phyloP scores from a whole-genome alignment of 2,113 vertebrate genomes.

The Syrrhaptes paradoxus region DNA sequence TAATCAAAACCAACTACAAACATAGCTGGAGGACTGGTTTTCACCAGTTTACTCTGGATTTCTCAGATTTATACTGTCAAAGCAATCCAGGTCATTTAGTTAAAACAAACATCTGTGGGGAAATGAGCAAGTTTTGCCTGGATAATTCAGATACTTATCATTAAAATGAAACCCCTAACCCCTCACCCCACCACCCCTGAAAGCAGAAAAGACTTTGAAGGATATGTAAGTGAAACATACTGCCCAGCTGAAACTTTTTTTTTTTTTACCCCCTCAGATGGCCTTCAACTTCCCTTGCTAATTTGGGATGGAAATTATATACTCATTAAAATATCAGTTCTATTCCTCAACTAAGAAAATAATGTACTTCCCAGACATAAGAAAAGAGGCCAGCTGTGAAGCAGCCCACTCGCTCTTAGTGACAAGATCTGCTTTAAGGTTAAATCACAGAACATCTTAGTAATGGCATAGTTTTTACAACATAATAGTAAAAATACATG shows the following conservation, averaged over 20 bases:
- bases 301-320: background rate
- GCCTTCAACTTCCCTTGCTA: background rate
- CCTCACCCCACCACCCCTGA: no score
- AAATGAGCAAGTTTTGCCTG: background rate
- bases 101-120: background rate
- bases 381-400: background rate
- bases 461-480: background rate
- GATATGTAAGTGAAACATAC: background rate
- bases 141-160: background rate
- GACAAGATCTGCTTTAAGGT: background rate
- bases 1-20: background rate
- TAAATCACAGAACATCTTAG: background rate
- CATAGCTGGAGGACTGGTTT: background rate
- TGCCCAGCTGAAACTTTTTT: background rate
- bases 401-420: background rate
- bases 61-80: background rate
- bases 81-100: background rate
- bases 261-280: no score
- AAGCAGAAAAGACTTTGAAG: background rate
- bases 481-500: background rate
- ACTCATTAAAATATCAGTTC: background rate
- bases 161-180: background rate
- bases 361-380: background rate
- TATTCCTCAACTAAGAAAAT: background rate
- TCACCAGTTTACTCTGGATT: background rate